These are phyloP conservation scores for Biston betularia DNA, from an alignment of 2,888 invertebrate species.

Conservation along the genomic window DNA sequence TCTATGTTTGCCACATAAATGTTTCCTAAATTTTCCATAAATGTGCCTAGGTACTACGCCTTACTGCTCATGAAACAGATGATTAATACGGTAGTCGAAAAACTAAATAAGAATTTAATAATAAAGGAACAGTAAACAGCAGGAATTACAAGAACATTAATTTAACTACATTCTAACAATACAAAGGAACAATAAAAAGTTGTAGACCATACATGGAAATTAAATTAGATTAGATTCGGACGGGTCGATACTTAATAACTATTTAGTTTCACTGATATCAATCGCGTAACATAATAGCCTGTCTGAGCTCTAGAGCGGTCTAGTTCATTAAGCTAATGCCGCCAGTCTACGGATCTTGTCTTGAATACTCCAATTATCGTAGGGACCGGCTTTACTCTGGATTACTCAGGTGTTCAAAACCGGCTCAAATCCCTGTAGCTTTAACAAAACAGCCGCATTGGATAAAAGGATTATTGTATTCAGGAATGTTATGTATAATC, in stretches of 20 bases:
- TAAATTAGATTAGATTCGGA: conserved; percentile 20
- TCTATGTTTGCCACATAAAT: too few relatives aligned
- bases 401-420: conserved; percentile 44
- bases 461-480: conserved; percentile 28
- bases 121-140: too few relatives aligned
- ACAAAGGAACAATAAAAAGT: not conserved
- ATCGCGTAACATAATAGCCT: conserved; percentile 18
- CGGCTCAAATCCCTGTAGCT: conserved; percentile 31
- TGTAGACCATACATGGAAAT: not conserved
- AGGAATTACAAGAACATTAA: too few relatives aligned
- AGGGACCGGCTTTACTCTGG: conserved; percentile 47
- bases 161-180: not conserved
- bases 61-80: too few relatives aligned
- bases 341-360: conserved; percentile 49
- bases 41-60: too few relatives aligned
- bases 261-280: conserved; percentile 17
- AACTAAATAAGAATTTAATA: too few relatives aligned
- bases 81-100: too few relatives aligned
- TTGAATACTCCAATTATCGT: conserved; percentile 56
- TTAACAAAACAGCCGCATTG: conserved; percentile 41
- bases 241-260: conserved; percentile 24
- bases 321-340: conserved; percentile 59
- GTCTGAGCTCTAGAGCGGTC: conserved; percentile 38
- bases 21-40: too few relatives aligned
- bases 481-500: conserved; percentile 43